Percentiles rank a stretch among this genome's conserved stretches.
Conservation (phyloP, 2,888 invertebrate genomes). For the Idaea straminata region DNA sequence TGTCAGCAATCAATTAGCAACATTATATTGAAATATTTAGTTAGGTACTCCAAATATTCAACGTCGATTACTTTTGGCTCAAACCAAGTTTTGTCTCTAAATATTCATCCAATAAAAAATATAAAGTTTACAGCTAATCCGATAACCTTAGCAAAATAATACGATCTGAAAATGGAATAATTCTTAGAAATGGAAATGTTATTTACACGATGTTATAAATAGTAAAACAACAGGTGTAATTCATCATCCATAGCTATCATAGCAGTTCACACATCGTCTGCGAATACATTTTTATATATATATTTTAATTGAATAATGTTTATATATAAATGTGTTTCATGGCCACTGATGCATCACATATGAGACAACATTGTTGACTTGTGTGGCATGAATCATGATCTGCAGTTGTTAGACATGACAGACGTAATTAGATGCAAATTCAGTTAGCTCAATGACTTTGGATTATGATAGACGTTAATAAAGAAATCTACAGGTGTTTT, state of each 20-base stretch:
- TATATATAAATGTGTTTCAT: conserved; percentile 16
- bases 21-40: not conserved
- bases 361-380: not conserved
- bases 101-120: not conserved
- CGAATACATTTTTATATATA: conserved; percentile 13
- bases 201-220: conserved; percentile 15
- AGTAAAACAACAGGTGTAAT: conserved; percentile 22
- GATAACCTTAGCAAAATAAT: not conserved
- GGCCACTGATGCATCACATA: conserved; percentile 23
- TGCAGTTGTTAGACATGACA: conserved; percentile 20
- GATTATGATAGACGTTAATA: not conserved
- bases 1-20: not conserved
- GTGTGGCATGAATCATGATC: conserved; percentile 20
- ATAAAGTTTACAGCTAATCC: not conserved
- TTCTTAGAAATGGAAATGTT: not conserved
- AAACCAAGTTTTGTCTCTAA: not conserved
- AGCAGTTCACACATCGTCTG: not conserved
- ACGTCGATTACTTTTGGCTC: not conserved
- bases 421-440: conserved; percentile 11
- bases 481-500: too few relatives aligned
- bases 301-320: conserved; percentile 10
- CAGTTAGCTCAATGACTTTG: not conserved
- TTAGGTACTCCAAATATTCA: not conserved
- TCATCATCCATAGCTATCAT: not conserved
- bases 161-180: conserved; percentile 1